Percentiles rank a stretch among this genome's conserved stretches.
Evolutionary conservation across 2,888 invertebrate species (phyloP).

Genomic region (Limenitis camilla): DNA sequence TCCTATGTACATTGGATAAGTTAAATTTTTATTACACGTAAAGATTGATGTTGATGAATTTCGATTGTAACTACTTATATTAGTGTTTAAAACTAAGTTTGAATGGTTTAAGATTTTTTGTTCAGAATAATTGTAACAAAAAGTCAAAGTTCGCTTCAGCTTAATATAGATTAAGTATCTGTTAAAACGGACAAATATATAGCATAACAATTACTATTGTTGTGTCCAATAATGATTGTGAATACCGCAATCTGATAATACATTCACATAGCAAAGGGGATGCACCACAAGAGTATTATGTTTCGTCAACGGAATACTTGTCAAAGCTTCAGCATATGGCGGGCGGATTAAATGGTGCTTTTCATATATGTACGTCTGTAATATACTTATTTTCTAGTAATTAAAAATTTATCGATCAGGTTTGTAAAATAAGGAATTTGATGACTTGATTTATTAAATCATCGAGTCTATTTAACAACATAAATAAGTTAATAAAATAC

Average conservation of each 20-base stretch:
- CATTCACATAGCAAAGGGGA: constrained; percentile 11
- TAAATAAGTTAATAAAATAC: no score
- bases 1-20: no score
- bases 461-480: no score
- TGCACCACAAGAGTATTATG: constrained; percentile 18
- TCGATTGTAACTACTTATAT: no score
- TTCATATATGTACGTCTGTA: background rate
- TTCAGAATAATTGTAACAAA: no score
- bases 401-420: background rate
- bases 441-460: no score
- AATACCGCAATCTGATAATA: constrained; percentile 11
- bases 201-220: background rate
- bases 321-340: constrained; percentile 9
- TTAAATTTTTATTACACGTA: no score
- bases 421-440: no score
- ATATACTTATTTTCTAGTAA: background rate
- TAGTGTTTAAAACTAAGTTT: no score
- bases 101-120: no score
- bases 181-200: background rate
- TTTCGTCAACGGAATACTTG: constrained; percentile 13
- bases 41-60: no score
- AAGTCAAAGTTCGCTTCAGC: no score
- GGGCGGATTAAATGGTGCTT: constrained; percentile 4
- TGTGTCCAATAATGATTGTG: constrained; percentile 9
- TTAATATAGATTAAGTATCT: constrained; percentile 2